These are phyloP conservation scores for Scaptomyza graminum DNA, from an alignment of 1,140 invertebrate genomes.

Conservation along the genomic window DNA sequence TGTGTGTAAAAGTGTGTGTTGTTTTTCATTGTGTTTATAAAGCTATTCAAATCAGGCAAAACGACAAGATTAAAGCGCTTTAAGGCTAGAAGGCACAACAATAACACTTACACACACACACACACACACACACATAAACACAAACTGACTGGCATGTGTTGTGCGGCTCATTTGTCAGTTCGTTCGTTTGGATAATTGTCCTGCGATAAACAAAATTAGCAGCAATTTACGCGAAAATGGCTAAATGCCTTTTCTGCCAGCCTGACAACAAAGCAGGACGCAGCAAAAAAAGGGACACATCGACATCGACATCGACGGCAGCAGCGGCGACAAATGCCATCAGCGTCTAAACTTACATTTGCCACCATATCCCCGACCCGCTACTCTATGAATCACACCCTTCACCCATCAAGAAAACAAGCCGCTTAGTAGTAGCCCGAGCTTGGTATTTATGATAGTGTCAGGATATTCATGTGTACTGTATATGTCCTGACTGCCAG, in stretches of 20 bases:
- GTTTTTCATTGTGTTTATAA: constrained; percentile 9
- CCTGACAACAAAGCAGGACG: constrained; percentile 11
- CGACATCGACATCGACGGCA: constrained; percentile 9
- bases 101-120: constrained; percentile 9
- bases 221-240: constrained; percentile 82
- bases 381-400: neutral
- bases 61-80: constrained; percentile 17
- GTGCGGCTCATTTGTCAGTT: constrained; percentile 82
- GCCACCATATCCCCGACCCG: neutral
- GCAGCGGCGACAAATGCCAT: constrained; percentile 66
- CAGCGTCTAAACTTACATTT: constrained; percentile 22
- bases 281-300: constrained; percentile 44
- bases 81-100: constrained; percentile 9
- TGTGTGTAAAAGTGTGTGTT: neutral
- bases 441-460: constrained; percentile 69
- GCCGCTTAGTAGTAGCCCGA: constrained; percentile 12
- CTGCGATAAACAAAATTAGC: constrained; percentile 83
- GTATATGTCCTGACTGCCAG: constrained; percentile 11
- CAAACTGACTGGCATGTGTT: constrained; percentile 19
- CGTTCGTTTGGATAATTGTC: constrained; percentile 83
- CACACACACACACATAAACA: neutral
- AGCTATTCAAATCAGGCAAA: constrained; percentile 13
- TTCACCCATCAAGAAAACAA: neutral
- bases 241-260: constrained; percentile 47
- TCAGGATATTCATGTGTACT: constrained; percentile 68